Base-by-base conservation (phyloP, 2,888 invertebrate species). In the Tuberolachnus salignus region DNA sequence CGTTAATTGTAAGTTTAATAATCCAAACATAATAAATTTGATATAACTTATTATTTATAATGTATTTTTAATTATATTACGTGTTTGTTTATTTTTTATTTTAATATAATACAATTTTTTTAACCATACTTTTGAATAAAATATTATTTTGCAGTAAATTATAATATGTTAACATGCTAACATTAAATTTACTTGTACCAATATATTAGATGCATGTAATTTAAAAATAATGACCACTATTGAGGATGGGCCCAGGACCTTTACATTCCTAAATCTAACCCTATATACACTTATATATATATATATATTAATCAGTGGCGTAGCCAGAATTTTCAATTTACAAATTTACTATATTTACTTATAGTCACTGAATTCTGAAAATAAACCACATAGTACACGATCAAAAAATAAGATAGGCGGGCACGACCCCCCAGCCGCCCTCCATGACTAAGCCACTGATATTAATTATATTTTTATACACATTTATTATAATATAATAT, bases 61-160 rank as follows among this genome's bases (percentile, higher is more conserved):
- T 55, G 55, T 55, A 21, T 55, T 8, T 21, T 8, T 21, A 21
- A 21, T 55, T 55, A 9, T 55, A 21, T 3, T 21, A 21, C 21
- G 10, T 44, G 4, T 8, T 44, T 44, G 10, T 44, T 44, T 8
- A 8, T 44, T 44, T 44, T 4, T 4, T 21, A 21, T 55, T 55
- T 55, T 55, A 55, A 21, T 55, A 55, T 55, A 55, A 55, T n/a
- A n/a, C n/a, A 55, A 21, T 16, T 51, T 51, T 51, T 51, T 51
- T 16, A 51, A 51, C 51, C 16, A 59, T 59, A 34, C 1, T 59
- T 59, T 59, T 16, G 2, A 59, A 34, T 59, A 59, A 26, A 59
- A 34, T 59, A 26, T 59, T 26, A 4, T 26, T 59, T 59, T 59
- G 26, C 4, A 16, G 59, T 59, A 34, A 34, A 57, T 59, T 3